Evolutionary conservation across 2,888 invertebrate species (phyloP), one percentile per base, ranked within the genome.

Genomic region (Phortica okadai): DNA sequence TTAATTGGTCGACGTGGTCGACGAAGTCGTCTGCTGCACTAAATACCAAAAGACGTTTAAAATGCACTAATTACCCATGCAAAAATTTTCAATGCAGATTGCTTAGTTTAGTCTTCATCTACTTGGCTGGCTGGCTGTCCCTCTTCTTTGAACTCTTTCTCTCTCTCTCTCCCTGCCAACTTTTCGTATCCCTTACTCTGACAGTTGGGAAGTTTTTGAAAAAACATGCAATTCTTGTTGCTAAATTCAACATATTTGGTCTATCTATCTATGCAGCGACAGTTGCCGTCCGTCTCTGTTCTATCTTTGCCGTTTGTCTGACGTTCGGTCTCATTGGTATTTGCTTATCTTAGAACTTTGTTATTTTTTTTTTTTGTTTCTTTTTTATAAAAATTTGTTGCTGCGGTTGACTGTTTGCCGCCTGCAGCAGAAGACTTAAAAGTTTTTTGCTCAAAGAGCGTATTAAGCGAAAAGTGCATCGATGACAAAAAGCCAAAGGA

Each of bases 51-150:
- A 87, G 85, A 87, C 85, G 84, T 84, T 88, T 88, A 85, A 88
- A 87, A 88, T 87, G 86, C 88, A 86, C 86, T 86, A 86, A 86
- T 86, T 86, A 86, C 86, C 88, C 88, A 86, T 84, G 88, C 76
- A 76, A 59, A 81, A 72, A 69, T 67, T 81, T 79, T 83, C 79
- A 82, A 83, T 83, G 83, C 81, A 83, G 83, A 83, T 83, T 83
- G 82, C 78, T 25, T 25, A 25, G 21, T 25, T 25, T 62, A 25
- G 62, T 16, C 14, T 50, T 8, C 10, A 11, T 45, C 10, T 6
- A 45, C 6, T 45, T 45, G 6, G 50, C 33, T 33, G 6, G 50
- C 33, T 33, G 66, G 6, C 41, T 66, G 25, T 21, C 25, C 62
- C 2, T 25, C 25, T 59, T 45, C 16, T 69, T 10, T n/a, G 67